These are phyloP conservation scores for Gorsachius magnificus DNA, from an alignment of 2,797 vertebrate genomes.

Conservation along the genomic window DNA sequence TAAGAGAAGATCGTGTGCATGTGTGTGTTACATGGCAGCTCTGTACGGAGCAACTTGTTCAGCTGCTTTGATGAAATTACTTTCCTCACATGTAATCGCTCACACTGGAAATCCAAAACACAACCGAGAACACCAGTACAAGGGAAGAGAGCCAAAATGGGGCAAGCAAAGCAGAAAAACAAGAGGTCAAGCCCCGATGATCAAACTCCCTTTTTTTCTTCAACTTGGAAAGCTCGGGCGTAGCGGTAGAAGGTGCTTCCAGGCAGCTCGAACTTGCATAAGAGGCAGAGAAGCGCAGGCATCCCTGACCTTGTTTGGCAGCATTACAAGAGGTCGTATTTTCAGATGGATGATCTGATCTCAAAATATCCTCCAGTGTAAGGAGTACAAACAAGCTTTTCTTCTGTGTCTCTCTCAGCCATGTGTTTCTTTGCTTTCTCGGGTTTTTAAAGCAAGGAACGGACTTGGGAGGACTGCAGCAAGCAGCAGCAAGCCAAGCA, in stretches of 20 bases:
- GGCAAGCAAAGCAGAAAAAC: not conserved
- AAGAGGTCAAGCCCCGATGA: not conserved
- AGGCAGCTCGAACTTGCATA: not conserved
- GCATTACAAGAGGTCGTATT: slow-evolving; percentile 4
- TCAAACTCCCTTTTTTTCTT: not conserved
- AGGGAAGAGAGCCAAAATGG: not conserved
- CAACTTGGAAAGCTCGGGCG: not conserved
- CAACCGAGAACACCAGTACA: not conserved
- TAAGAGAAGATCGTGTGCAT: not conserved
- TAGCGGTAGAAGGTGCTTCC: not conserved
- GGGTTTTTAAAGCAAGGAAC: not conserved
- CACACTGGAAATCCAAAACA: not conserved
- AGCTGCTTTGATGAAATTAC: not conserved
- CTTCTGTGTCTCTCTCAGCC: not conserved
- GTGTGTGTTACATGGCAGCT: not conserved
- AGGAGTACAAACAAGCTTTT: slow-evolving; percentile 17
- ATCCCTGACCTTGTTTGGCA: slow-evolving; percentile 23
- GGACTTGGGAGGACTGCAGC: not conserved
- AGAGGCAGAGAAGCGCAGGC: not conserved
- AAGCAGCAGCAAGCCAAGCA: not conserved
- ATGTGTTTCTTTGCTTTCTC: not conserved
- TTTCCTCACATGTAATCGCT: not conserved
- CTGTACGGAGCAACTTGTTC: not conserved
- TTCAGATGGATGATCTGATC: slow-evolving; percentile 43
- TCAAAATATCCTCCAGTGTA: slow-evolving; percentile 31